Percentiles rank a stretch among this genome's conserved stretches.
phyloP scores from a whole-genome alignment of 2,888 invertebrate genomes.

The Strigamia maritima region DNA sequence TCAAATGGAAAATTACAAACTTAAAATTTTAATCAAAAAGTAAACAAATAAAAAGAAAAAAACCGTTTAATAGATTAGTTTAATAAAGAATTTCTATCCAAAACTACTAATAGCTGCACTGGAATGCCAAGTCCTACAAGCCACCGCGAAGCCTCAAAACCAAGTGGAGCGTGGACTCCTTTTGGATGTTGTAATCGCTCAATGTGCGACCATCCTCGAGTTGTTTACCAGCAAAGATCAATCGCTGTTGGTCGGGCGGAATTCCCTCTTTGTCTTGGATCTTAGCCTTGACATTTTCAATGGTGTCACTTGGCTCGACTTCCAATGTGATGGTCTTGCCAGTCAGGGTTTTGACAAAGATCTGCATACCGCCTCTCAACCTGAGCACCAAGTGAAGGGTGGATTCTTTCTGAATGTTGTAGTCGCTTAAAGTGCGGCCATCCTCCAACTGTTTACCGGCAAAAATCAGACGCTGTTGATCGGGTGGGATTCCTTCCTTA shows the following conservation, averaged over 20 bases:
- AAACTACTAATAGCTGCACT: neutral
- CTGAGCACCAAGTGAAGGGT: constrained; percentile 63
- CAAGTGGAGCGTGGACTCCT: constrained; percentile 84
- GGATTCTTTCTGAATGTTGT: constrained; percentile 86
- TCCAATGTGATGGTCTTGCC: too few species aligned
- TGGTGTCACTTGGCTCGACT: too few species aligned
- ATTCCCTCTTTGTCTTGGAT: constrained; percentile 88
- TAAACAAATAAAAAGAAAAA: neutral
- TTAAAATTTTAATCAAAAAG: constrained; percentile 17
- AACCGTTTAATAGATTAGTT: neutral
- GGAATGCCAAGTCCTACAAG: neutral
- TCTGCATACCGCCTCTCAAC: too few species aligned
- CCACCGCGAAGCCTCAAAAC: constrained; percentile 91
- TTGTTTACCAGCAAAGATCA: constrained; percentile 64
- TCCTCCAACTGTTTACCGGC: constrained; percentile 95
- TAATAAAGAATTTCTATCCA: neutral
- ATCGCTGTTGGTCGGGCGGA: constrained; percentile 83
- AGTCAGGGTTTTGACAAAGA: too few species aligned
- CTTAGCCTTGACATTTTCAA: too few species aligned
- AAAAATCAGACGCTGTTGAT: constrained; percentile 86
- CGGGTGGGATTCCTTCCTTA: constrained; percentile 63
- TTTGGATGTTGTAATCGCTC: constrained; percentile 64
- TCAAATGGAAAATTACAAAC: neutral
- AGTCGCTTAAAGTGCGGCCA: constrained; percentile 87
- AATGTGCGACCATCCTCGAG: constrained; percentile 62